Evolutionary conservation across 1,140 invertebrate genomes (phyloP).

Genomic region (Drosophila nebulosa): DNA sequence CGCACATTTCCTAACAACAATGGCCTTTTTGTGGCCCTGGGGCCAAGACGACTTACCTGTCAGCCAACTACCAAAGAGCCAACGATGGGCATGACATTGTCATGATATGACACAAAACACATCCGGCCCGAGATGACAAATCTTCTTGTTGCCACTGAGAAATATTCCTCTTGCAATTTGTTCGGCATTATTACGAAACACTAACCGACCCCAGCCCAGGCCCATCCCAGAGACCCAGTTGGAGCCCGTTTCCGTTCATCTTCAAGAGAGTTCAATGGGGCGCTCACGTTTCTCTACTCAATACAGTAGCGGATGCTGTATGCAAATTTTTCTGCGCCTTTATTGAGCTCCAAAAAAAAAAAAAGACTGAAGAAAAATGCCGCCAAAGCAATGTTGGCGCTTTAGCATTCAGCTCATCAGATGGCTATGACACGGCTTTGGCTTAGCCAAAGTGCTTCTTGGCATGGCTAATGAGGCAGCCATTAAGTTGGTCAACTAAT

Average conservation of each 20-base stretch:
- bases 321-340: slow-evolving; percentile 55
- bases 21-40: slow-evolving; percentile 37
- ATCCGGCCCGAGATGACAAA: slow-evolving; percentile 74
- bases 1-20: slow-evolving; percentile 58
- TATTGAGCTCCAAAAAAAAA: slow-evolving; percentile 19
- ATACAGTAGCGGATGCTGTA: slow-evolving; percentile 78
- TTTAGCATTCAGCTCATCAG: slow-evolving; percentile 54
- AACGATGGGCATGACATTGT: slow-evolving; percentile 62
- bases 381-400: slow-evolving; percentile 57
- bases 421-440: not conserved
- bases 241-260: slow-evolving; percentile 49
- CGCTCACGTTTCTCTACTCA: slow-evolving; percentile 38
- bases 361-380: slow-evolving; percentile 29
- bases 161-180: slow-evolving; percentile 61
- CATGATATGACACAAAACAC: slow-evolving; percentile 67
- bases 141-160: slow-evolving; percentile 45
- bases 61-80: slow-evolving; percentile 41
- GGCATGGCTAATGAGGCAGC: slow-evolving; percentile 69
- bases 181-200: slow-evolving; percentile 62
- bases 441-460: slow-evolving; percentile 69
- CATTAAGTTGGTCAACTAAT: slow-evolving; percentile 66
- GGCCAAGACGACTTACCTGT: slow-evolving; percentile 63
- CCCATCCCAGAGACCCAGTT: not conserved
- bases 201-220: not conserved
- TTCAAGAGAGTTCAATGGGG: not conserved